Percentiles rank a stretch among this genome's conserved stretches.
These are phyloP conservation scores for Gobionotothen gibberifrons DNA, from an alignment of 2,797 vertebrate species.

Conservation along the genomic window DNA sequence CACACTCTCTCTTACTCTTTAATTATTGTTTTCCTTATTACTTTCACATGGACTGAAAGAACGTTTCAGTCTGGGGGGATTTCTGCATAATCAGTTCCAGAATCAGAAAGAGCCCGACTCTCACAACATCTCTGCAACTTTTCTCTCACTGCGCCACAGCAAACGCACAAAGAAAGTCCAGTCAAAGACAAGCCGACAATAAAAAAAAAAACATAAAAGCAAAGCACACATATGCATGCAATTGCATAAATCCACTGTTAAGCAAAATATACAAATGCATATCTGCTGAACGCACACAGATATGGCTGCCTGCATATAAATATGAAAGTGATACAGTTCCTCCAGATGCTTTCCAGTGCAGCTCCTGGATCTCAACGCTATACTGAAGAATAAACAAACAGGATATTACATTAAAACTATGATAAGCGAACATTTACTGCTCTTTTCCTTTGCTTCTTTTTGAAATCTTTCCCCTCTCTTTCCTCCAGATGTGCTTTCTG, in stretches of 20 bases:
- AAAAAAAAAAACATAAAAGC: neutral
- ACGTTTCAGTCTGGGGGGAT: conserved; percentile 56
- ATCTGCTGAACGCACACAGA: conserved; percentile 15
- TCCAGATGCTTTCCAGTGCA: conserved; percentile 32
- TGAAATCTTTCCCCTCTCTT: conserved; percentile 35
- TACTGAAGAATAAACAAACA: conserved; percentile 38
- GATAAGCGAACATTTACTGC: conserved; percentile 56
- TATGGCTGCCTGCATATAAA: neutral
- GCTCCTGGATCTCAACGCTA: neutral
- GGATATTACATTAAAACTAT: conserved; percentile 30
- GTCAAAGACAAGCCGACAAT: neutral
- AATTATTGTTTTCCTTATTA: conserved; percentile 41
- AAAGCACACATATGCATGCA: neutral
- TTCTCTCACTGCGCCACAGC: conserved; percentile 18
- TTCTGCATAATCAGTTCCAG: conserved; percentile 63
- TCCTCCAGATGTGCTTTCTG: conserved; percentile 77
- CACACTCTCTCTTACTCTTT: conserved; percentile 38
- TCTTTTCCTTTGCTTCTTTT: conserved; percentile 32
- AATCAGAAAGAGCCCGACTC: conserved; percentile 50
- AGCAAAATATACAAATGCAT: neutral
- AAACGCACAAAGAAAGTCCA: conserved; percentile 3
- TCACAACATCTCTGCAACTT: conserved; percentile 21
- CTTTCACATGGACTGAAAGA: conserved; percentile 65
- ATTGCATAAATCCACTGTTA: conserved; percentile 6
- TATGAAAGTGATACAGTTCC: neutral